Conservation (phyloP, 2,888 invertebrate species). For the Hydraecia micacea region DNA sequence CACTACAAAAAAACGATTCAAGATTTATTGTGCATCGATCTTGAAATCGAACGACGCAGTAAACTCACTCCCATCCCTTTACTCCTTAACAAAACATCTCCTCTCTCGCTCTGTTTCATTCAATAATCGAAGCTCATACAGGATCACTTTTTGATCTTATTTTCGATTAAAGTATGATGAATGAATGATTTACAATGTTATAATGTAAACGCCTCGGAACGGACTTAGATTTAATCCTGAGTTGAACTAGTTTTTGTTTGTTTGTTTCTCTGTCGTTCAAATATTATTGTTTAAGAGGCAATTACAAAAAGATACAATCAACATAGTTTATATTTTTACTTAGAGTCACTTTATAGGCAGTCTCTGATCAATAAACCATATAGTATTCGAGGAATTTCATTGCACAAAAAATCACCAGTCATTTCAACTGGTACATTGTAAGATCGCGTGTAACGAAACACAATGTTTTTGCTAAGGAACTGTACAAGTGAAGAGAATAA, state of each 20-base stretch:
- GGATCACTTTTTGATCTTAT: constrained; percentile 70
- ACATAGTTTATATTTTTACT: background rate
- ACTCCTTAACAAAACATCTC: constrained; percentile 34
- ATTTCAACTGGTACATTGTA: constrained; percentile 16
- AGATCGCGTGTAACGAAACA: constrained; percentile 30
- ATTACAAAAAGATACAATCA: background rate
- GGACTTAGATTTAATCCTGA: constrained; percentile 49
- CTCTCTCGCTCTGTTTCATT: constrained; percentile 72
- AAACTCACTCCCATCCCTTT: constrained; percentile 67
- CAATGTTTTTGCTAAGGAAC: constrained; percentile 20
- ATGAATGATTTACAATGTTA: constrained; percentile 77
- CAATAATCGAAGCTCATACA: constrained; percentile 74
- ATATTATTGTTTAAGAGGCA: constrained; percentile 16
- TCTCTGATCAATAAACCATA: constrained; percentile 4
- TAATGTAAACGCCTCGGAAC: constrained; percentile 62
- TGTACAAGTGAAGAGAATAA: constrained; percentile 45
- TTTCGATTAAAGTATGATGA: constrained; percentile 79
- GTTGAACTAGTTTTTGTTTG: constrained; percentile 33
- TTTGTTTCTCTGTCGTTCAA: constrained; percentile 25
- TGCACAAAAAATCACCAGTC: constrained; percentile 28
- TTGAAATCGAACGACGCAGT: constrained; percentile 77
- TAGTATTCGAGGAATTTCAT: background rate
- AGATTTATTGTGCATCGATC: constrained; percentile 85
- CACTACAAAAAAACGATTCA: constrained; percentile 73
- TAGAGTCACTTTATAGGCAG: background rate